A percentile compares a stretch with the other conserved stretches of the same genome.
phyloP scores from a whole-genome alignment of 2,113 vertebrate genomes.

The Ploceus nigricollis region DNA sequence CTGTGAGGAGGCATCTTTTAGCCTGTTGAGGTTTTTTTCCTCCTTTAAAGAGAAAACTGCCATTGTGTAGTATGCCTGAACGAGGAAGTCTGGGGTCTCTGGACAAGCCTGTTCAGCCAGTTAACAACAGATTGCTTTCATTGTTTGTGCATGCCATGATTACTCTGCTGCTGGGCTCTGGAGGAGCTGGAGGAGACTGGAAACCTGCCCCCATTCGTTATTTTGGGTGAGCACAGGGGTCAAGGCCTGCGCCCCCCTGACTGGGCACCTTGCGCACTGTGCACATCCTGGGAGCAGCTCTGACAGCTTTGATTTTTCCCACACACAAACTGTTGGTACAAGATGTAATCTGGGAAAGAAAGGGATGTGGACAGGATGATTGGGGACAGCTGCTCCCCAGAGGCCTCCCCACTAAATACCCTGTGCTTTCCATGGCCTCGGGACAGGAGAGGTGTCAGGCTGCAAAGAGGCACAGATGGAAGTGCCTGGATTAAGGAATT shows the following conservation, averaged over 20 bases:
- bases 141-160: slow-evolving; percentile 15
- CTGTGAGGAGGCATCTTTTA: neutral
- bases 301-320: slow-evolving; percentile 68
- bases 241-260: neutral
- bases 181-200: slow-evolving; percentile 22
- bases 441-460: slow-evolving; percentile 49
- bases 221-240: slow-evolving; percentile 38
- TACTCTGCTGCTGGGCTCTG: neutral
- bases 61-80: neutral
- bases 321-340: slow-evolving; percentile 65
- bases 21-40: neutral
- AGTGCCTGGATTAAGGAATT: too few relatives aligned
- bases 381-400: slow-evolving; percentile 56
- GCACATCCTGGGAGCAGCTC: slow-evolving; percentile 41
- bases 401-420: neutral
- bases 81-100: neutral
- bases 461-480: slow-evolving; percentile 49
- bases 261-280: slow-evolving; percentile 60
- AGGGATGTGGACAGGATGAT: neutral
- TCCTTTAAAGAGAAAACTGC: neutral
- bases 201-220: slow-evolving; percentile 61
- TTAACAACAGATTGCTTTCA: slow-evolving; percentile 41
- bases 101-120: neutral
- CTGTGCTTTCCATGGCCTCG: neutral
- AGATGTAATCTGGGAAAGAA: slow-evolving; percentile 50